Conservation (phyloP, 2,113 vertebrate species). For the Calypte anna region DNA sequence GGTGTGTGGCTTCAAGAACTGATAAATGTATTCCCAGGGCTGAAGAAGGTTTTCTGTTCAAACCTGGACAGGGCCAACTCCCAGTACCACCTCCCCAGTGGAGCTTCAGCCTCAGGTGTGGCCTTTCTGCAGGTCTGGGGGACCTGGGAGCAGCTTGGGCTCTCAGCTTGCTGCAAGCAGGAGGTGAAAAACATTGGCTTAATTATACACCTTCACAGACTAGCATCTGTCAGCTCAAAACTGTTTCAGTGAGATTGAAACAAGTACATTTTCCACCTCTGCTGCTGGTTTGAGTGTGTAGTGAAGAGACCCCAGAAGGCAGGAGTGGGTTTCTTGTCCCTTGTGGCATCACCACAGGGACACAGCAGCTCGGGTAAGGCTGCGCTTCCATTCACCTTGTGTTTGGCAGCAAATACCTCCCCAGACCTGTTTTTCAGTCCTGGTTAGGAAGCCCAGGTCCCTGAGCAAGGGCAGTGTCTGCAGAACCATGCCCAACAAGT, state of each 20-base stretch:
- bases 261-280: neutral
- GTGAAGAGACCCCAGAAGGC: neutral
- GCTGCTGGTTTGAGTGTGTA: neutral
- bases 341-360: neutral
- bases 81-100: neutral
- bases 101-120: neutral
- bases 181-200: neutral
- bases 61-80: neutral
- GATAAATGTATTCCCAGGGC: neutral
- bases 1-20: neutral
- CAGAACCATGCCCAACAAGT: neutral
- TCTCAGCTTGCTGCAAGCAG: neutral
- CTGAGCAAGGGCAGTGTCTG: neutral
- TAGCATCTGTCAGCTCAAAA: neutral
- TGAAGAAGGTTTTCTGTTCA: neutral
- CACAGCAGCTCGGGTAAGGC: neutral
- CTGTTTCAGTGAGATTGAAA: neutral
- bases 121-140: neutral
- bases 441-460: neutral
- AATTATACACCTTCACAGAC: neutral
- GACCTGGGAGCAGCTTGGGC: neutral
- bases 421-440: neutral
- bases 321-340: neutral
- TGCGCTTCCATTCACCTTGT: neutral
- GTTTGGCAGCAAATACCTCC: neutral